These are phyloP conservation scores for Alethe castanea DNA, from an alignment of 2,113 vertebrate genomes.

Conservation along the genomic window DNA sequence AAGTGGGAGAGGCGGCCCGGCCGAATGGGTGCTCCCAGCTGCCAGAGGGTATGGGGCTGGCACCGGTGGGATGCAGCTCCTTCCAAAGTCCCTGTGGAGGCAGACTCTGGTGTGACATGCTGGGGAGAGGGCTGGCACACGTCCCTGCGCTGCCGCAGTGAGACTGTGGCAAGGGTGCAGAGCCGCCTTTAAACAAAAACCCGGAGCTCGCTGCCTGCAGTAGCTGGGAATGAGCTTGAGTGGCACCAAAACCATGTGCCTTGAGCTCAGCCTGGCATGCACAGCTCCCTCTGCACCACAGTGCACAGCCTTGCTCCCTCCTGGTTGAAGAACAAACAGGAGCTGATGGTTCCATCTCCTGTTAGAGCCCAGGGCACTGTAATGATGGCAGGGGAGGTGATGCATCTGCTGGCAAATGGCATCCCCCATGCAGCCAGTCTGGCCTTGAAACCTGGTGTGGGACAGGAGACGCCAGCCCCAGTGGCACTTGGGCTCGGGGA, in stretches of 20 bases:
- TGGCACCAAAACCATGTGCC: neutral
- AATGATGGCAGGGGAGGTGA: neutral
- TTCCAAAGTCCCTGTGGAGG: neutral
- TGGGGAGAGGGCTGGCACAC: neutral
- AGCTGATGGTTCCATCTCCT: neutral
- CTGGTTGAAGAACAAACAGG: neutral
- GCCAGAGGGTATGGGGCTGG: neutral
- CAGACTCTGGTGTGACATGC: neutral
- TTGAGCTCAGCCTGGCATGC: neutral
- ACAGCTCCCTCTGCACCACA: neutral
- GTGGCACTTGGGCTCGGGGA: accelerated
- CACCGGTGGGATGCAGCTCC: neutral
- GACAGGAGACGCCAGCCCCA: neutral
- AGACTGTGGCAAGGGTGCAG: neutral
- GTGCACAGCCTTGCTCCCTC: neutral
- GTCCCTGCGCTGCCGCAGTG: neutral
- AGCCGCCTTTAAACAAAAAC: neutral
- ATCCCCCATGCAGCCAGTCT: accelerated
- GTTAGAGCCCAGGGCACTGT: neutral
- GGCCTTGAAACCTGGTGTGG: accelerated
- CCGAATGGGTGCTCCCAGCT: neutral
- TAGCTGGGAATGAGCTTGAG: neutral
- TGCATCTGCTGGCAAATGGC: neutral
- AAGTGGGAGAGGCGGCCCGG: neutral
- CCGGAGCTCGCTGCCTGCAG: accelerated